Conservation (phyloP, 1,140 invertebrate species). For the Brachionus rubens region DNA sequence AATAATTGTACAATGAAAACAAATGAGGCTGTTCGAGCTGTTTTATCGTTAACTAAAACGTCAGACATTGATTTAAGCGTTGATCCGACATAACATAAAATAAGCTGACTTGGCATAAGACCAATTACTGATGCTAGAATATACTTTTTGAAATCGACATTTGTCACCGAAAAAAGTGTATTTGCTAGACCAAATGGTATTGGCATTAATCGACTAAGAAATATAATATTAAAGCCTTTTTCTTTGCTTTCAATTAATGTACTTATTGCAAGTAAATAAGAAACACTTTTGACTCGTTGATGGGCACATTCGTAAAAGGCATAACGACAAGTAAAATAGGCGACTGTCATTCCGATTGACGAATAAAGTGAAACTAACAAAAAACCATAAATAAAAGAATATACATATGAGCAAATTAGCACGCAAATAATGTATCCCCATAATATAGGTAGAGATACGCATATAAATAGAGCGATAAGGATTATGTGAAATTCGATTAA, state of each 20-base stretch:
- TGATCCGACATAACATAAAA: slow-evolving; percentile 29
- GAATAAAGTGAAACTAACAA: slow-evolving; percentile 8
- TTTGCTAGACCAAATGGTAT: slow-evolving; percentile 39
- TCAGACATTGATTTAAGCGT: slow-evolving; percentile 41
- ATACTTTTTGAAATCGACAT: slow-evolving; percentile 39
- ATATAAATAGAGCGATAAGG: background rate
- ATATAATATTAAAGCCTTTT: slow-evolving; percentile 17
- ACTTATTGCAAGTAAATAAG: slow-evolving; percentile 26
- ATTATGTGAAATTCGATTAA: slow-evolving; percentile 33
- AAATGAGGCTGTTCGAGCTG: slow-evolving; percentile 21
- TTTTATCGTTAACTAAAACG: slow-evolving; percentile 31
- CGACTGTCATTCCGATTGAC: background rate
- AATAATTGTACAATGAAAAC: slow-evolving; percentile 14
- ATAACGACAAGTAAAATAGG: slow-evolving; percentile 5
- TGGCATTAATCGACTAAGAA: slow-evolving; percentile 30
- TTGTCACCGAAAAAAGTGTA: slow-evolving; percentile 26
- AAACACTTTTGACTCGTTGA: slow-evolving; percentile 18
- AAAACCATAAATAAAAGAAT: slow-evolving; percentile 23
- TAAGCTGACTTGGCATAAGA: slow-evolving; percentile 26
- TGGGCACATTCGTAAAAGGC: slow-evolving; percentile 33
- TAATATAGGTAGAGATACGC: slow-evolving; percentile 13
- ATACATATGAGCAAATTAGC: slow-evolving; percentile 30
- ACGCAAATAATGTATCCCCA: slow-evolving; percentile 38
- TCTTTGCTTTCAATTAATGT: slow-evolving; percentile 33
- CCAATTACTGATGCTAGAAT: slow-evolving; percentile 6